Base-by-base conservation (phyloP, 2,888 invertebrate genomes). In the Pachydiplax longipennis region DNA sequence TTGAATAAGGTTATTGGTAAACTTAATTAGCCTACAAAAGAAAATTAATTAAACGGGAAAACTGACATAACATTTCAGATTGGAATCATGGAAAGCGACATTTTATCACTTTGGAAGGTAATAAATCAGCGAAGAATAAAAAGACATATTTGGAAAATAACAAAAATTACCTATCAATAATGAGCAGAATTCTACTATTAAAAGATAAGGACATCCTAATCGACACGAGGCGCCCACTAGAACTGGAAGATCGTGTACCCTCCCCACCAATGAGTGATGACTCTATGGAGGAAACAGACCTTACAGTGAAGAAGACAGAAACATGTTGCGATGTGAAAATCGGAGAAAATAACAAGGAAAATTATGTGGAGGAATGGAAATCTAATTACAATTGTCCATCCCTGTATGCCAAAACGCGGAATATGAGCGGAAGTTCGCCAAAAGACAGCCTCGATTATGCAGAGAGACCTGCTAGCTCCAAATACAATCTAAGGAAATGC, bases 231-330 rank as follows among this genome's bases (percentile, higher is more conserved):
- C 31, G 2, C 5, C n/a, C n/a, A 35, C 3, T 58, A 2, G 22
- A 35, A 5, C 18, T 58, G 15, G 83, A 83, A 83, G 53, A 83
- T 8, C 18, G 2, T 15, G 31, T 12, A 12, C 10, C 83, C 18
- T 83, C 83, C n/a, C 83, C 83, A 22, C 58, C 83, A 58, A 83
- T 83, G 83, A 83, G 83, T 35, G 83, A 83, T 22, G 83, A 83
- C 18, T 83, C 83, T 58, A 58, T 6, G 83, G 83, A 58, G 18
- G 83, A 83, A 18, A 58, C 4, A 15, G 58, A 35, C 22, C 18
- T 83, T 2, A 35, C 15, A 35, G 37, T n/a, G 22, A 31, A 44
- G 44, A 82, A 48, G 25, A 82, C 44, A 82, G 53, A 65, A 8
- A 3, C 31, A 73, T 44, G 8, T 44, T 8, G 44, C 44, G 10